Evolutionary conservation across 2,797 vertebrate genomes (phyloP).

Genomic region (Euthynnus affinis): DNA sequence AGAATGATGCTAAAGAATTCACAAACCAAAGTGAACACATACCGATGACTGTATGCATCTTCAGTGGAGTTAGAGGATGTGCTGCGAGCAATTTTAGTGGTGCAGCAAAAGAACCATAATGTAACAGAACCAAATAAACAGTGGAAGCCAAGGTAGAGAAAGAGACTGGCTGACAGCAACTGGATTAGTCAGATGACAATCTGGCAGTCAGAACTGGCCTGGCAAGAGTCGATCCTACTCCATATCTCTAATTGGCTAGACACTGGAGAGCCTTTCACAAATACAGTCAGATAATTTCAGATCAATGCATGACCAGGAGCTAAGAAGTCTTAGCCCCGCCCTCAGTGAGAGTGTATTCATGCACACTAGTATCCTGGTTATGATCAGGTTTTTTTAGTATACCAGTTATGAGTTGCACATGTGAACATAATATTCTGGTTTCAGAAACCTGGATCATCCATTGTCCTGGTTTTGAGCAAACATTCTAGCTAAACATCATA

Average conservation of each 20-base stretch:
- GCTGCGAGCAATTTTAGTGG: too few relatives aligned
- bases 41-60: background rate
- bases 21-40: background rate
- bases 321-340: background rate
- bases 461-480: background rate
- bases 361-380: background rate
- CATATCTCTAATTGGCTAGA: conserved; percentile 35
- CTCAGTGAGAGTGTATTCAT: background rate
- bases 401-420: too few relatives aligned
- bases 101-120: background rate
- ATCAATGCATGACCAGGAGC: conserved; percentile 41
- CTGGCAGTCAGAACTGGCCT: conserved; percentile 18
- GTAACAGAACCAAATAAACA: conserved; percentile 15
- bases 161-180: background rate
- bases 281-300: conserved; percentile 37
- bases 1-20: background rate
- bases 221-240: conserved; percentile 24
- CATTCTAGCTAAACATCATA: too few relatives aligned
- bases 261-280: conserved; percentile 5
- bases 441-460: background rate
- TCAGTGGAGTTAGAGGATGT: too few relatives aligned
- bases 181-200: conserved; percentile 11
- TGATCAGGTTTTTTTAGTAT: background rate
- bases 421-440: background rate
- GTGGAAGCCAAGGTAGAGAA: background rate